Conservation (phyloP, 2,113 vertebrate species). For the Dasyurus viverrinus region DNA sequence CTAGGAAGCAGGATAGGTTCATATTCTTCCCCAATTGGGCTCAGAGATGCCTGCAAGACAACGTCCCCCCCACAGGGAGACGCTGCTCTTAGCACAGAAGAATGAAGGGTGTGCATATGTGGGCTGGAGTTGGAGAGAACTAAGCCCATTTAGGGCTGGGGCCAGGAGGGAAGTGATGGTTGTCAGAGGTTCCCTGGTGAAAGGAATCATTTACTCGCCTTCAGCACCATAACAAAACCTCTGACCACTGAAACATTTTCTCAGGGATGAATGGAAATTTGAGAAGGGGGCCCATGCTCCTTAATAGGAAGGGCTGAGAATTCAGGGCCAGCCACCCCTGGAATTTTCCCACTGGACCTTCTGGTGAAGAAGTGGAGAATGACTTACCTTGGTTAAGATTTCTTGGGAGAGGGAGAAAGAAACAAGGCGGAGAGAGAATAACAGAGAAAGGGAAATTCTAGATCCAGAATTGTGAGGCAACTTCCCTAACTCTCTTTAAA, state of each 20-base stretch:
- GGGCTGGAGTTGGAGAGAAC: not conserved
- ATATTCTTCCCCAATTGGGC: constrained; percentile 1
- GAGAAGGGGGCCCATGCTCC: not conserved
- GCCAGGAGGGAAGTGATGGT: not conserved
- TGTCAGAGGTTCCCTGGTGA: not conserved
- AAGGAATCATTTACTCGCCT: not conserved
- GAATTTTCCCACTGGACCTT: not conserved
- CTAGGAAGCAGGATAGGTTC: constrained; percentile 14
- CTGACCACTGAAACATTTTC: constrained; percentile 15
- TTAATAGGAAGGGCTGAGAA: not conserved
- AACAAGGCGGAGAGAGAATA: not conserved
- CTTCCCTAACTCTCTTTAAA: not conserved
- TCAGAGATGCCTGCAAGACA: constrained; percentile 27
- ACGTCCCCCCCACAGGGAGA: not conserved
- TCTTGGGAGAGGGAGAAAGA: not conserved
- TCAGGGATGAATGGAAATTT: not conserved
- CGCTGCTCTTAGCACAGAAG: not conserved
- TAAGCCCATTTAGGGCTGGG: not conserved
- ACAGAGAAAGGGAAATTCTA: not conserved
- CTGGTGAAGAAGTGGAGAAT: not conserved
- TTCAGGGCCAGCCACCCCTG: not conserved
- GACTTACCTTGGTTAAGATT: not conserved
- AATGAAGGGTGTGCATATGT: not conserved
- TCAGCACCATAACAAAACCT: not conserved
- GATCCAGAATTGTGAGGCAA: not conserved